Evolutionary conservation across 2,888 invertebrate species (phyloP), one percentile per base, ranked within the genome.

Genomic region (Caenorhabditis wallacei): DNA sequence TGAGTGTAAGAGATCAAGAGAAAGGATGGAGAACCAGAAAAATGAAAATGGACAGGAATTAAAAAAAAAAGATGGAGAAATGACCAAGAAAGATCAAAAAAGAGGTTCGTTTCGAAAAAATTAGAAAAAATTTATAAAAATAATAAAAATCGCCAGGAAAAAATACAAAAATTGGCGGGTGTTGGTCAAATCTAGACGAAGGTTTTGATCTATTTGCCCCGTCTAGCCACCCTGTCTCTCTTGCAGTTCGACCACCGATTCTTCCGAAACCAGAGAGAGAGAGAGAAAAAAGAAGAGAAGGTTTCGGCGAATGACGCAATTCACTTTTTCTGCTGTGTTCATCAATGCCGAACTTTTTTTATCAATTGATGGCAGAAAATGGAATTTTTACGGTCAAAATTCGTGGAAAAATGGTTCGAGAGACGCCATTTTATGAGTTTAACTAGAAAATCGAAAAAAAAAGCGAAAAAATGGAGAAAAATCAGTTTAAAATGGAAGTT

Each of bases 201-300:
- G 35, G 51, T 40, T 61, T 61, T 71, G 71, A 61, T 71, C 61
- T 71, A 61, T 71, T 61, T 71, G 53, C 48, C n/a, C n/a, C 59
- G 69, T 43, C 69, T 70, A 30, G 56, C 13, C 43, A 10, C 30
- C 8, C 30, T 30, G 3, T 30, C 7, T 48, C 18, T 30, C 22
- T 71, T 71, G 71, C 71, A 71, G 71, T 71, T 71, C 61, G 61
- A 5, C 48, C 24, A 1, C 4, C 46, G 18, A 30, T 8, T 8
- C 30, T 30, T 3, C 30, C 30, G 30, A 30, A 30, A 30, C 30
- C 30, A 30, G 30, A 30, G 30, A 30, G 8, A 30, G 8, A 30
- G 2, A n/a, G 22, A 2, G 40, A 40, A 40, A 37, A 35, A 13
- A 40, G 24, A 18, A 22, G 16, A 18, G 37, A 35, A 20, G 3